Conservation (phyloP, 2,113 vertebrate genomes). For the Eira barbara region DNA sequence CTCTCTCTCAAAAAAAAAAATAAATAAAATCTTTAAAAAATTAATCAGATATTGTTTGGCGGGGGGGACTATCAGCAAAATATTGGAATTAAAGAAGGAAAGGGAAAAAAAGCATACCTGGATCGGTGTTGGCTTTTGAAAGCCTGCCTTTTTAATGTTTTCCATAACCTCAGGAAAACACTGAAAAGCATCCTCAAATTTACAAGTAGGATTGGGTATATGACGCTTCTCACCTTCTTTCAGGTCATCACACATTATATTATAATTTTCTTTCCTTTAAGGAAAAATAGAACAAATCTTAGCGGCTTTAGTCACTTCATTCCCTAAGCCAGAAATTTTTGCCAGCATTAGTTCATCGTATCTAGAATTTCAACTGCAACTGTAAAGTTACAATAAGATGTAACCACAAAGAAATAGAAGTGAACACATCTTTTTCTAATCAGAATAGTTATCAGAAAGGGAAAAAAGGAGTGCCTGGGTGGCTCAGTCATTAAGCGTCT, state of each 20-base stretch:
- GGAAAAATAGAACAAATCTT: constrained; percentile 48
- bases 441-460: neutral
- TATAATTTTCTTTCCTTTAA: constrained; percentile 93
- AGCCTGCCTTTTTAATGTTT: constrained; percentile 90
- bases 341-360: neutral
- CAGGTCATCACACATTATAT: constrained; percentile 93
- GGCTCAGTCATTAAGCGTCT: no score
- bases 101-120: constrained; percentile 84
- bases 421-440: neutral
- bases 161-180: constrained; percentile 92
- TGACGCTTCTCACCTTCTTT: constrained; percentile 87
- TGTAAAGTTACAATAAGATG: neutral
- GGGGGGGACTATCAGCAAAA: neutral
- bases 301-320: constrained; percentile 1
- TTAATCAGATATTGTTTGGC: neutral
- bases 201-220: constrained; percentile 91
- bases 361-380: neutral
- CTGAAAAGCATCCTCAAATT: constrained; percentile 92
- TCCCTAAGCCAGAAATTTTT: neutral
- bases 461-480: neutral
- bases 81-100: neutral
- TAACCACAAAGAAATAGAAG: neutral
- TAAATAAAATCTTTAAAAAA: no score
- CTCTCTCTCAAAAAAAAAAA: no score
- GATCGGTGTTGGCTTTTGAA: constrained; percentile 95